Conservation (phyloP, 2,888 invertebrate species). For the Sialis fuliginosa region DNA sequence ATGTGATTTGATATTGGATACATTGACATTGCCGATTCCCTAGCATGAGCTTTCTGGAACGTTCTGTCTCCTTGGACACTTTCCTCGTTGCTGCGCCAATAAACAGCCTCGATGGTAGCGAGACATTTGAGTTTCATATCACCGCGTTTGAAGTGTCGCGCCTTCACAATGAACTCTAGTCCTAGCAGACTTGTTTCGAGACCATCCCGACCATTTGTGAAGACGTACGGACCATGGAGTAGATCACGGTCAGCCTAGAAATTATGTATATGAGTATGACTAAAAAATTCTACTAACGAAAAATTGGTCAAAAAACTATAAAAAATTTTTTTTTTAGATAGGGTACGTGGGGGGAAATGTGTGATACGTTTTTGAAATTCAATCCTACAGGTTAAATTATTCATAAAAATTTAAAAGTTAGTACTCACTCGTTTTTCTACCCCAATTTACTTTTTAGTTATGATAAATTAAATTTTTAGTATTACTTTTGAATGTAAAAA, state of each 20-base stretch:
- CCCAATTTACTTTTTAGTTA: no score
- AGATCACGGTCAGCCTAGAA: slow-evolving; percentile 1
- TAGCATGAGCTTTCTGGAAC: slow-evolving; percentile 49
- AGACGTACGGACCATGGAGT: slow-evolving; percentile 26
- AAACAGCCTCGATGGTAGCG: slow-evolving; percentile 72
- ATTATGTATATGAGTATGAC: no score
- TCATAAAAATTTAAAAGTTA: no score
- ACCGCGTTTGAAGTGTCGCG: slow-evolving; percentile 65
- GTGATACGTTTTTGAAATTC: no score
- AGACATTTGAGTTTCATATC: slow-evolving; percentile 80
- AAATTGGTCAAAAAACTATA: no score
- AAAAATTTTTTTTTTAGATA: no score
- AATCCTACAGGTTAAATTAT: no score
- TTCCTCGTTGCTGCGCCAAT: slow-evolving; percentile 76
- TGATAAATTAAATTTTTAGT: no score
- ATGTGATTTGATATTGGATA: slow-evolving; percentile 10
- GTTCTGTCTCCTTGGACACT: slow-evolving; percentile 65
- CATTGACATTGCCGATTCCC: slow-evolving; percentile 59
- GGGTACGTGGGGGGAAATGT: no score
- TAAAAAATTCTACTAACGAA: no score
- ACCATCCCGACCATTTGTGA: slow-evolving; percentile 38
- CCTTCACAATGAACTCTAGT: slow-evolving; percentile 63
- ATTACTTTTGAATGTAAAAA: no score
- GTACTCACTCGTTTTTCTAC: no score
- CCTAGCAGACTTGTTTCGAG: slow-evolving; percentile 61